Evolutionary conservation across 2,113 vertebrate genomes (phyloP).

Genomic region (Oreotrochilus melanogaster): DNA sequence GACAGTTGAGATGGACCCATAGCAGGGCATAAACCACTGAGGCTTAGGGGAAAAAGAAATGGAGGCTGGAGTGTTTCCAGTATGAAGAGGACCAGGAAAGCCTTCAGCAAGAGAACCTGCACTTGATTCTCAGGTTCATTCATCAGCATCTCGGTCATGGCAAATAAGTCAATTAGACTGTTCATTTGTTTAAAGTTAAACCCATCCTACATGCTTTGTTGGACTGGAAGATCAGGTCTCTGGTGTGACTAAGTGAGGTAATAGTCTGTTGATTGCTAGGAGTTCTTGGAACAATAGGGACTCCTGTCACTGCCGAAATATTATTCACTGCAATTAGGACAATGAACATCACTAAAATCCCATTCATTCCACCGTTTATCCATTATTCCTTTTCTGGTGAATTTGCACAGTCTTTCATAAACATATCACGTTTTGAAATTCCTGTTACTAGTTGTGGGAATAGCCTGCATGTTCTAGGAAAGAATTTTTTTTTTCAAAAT

Average conservation of each 20-base stretch:
- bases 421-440: not conserved
- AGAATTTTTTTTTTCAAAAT: not conserved
- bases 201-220: not conserved
- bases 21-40: not conserved
- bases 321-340: conserved; percentile 32
- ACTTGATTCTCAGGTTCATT: not conserved
- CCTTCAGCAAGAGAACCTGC: not conserved
- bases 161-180: conserved; percentile 3
- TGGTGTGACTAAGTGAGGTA: conserved; percentile 32
- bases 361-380: not conserved
- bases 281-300: conserved; percentile 26
- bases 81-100: not conserved
- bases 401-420: not conserved
- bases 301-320: conserved; percentile 15
- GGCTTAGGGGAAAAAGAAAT: not conserved
- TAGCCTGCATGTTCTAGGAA: not conserved
- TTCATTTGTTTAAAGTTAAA: not conserved
- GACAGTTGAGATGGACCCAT: not conserved
- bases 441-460: not conserved
- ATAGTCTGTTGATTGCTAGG: conserved; percentile 13
- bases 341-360: not conserved
- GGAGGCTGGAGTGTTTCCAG: not conserved
- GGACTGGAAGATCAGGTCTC: conserved; percentile 43
- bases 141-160: not conserved
- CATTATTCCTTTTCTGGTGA: not conserved